Evolutionary conservation across 1,140 invertebrate genomes (phyloP).

Genomic region (Drosophila yakuba): DNA sequence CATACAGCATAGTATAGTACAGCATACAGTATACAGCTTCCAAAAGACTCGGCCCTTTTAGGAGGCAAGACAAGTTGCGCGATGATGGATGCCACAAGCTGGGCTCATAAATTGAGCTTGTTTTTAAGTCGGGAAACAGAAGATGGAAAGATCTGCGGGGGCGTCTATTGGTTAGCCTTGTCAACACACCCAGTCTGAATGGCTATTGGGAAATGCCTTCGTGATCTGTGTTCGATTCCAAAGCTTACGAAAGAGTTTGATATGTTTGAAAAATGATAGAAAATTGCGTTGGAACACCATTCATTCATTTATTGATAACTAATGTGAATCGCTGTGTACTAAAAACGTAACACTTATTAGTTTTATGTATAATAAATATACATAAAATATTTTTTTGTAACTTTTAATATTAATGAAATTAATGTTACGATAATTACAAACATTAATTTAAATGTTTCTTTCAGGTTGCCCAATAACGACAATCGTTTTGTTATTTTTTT

Average conservation of each 20-base stretch:
- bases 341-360: not conserved
- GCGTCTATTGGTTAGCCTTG: conserved; percentile 51
- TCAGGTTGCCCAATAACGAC: too few species aligned
- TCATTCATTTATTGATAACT: not conserved
- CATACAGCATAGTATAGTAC: not conserved
- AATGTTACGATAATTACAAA: too few species aligned
- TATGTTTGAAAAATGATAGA: conserved; percentile 10
- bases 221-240: conserved; percentile 16
- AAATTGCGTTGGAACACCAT: conserved; percentile 5
- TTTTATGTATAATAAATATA: not conserved
- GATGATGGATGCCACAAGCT: conserved; percentile 68
- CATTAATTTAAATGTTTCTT: too few species aligned
- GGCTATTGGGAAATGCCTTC: conserved; percentile 46
- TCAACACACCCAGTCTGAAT: conserved; percentile 56
- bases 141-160: conserved; percentile 38
- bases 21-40: not conserved
- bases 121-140: conserved; percentile 12
- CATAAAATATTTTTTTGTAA: too few species aligned
- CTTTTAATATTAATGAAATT: too few species aligned
- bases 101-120: conserved; percentile 65
- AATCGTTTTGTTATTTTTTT: too few species aligned
- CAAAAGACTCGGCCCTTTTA: conserved; percentile 47
- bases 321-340: not conserved
- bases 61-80: conserved; percentile 41
- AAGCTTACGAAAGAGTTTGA: conserved; percentile 17